Base-by-base conservation (phyloP, 2,888 invertebrate genomes). In the Erebia ligea region DNA sequence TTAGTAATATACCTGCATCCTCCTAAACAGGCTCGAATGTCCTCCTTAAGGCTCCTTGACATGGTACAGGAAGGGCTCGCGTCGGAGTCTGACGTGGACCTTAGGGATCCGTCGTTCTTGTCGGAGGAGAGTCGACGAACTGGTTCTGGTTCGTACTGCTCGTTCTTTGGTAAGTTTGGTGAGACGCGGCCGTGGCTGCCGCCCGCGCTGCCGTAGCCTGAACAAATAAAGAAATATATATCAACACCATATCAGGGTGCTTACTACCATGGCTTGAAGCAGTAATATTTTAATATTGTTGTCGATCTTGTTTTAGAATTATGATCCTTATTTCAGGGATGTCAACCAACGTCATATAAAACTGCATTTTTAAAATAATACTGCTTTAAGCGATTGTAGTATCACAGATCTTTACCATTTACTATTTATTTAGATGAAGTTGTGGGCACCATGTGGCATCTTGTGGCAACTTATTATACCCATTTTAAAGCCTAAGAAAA, bases 161-260 rank as follows among this genome's bases (percentile, higher is more conserved):
- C 88, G 81, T 78, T 91, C 91, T 92, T 92, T 89, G 91, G 91
- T 89, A 91, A 83, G 75, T 84, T 83, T 58, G 91, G 92, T 63
- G 93, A 92, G 68, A 90, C 91, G 42, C 92, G 86, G 40, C 92
- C 92, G 74, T 92, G 86, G 78, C 92, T 92, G 74, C 92, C 92
- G 65, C 86, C 89, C 70, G 85, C 91, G 80, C 91, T 91, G 79
- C 92, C 92, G 78, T 92, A 92, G 54, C 92, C 92, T 92, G 76
- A 6, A 56, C 19, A 13, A 5, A 50, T 10, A 52, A 3, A 4
- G 42, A 40, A 40, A n/a, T 10, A 25, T 25, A 13, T 21, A 58
- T 21, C 6, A 19, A 58, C 40, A 58, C 8, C 40, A n/a, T 34
- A 34, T 34, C 34, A 34, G n/a, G n/a, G n/a, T n/a, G n/a, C n/a